phyloP scores from a whole-genome alignment of 2,113 vertebrate genomes.

The Pyrgilauda ruficollis region DNA sequence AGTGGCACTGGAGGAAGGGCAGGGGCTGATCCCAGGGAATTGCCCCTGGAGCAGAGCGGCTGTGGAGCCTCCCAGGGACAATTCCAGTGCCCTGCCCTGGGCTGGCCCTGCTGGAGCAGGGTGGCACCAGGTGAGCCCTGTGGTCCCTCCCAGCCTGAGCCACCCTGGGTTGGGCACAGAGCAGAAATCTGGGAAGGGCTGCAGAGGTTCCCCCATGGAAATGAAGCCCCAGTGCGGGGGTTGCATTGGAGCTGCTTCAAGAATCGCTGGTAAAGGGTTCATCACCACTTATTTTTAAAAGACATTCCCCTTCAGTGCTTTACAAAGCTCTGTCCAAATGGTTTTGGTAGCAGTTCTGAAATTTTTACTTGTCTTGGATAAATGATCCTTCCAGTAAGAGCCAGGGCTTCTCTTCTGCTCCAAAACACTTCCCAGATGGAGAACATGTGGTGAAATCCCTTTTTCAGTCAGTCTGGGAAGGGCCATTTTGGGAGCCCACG shows the following conservation, averaged over 20 bases:
- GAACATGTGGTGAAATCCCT: not conserved
- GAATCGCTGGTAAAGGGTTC: rapidly evolving
- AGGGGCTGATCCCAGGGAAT: not conserved
- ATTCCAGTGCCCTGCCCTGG: rapidly evolving
- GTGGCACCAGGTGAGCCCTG: not conserved
- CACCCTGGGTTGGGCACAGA: not conserved
- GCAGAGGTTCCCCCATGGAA: rapidly evolving
- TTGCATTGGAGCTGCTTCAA: rapidly evolving
- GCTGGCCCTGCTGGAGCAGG: not conserved
- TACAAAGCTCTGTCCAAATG: not conserved
- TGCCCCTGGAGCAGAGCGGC: not conserved
- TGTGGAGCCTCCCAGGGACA: not conserved
- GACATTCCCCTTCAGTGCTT: not conserved
- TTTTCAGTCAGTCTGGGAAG: not conserved
- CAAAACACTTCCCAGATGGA: rapidly evolving
- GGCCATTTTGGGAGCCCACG: not conserved
- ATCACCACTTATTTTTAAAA: not conserved
- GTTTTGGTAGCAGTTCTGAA: not conserved
- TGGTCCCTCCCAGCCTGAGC: not conserved
- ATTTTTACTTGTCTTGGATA: not conserved
- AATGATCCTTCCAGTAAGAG: not conserved
- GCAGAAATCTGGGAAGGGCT: not conserved
- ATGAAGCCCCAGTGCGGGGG: not conserved
- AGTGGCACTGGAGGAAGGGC: not conserved
- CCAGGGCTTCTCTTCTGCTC: not conserved